Conservation (phyloP, 2,113 vertebrate species). For the Upupa epops region DNA sequence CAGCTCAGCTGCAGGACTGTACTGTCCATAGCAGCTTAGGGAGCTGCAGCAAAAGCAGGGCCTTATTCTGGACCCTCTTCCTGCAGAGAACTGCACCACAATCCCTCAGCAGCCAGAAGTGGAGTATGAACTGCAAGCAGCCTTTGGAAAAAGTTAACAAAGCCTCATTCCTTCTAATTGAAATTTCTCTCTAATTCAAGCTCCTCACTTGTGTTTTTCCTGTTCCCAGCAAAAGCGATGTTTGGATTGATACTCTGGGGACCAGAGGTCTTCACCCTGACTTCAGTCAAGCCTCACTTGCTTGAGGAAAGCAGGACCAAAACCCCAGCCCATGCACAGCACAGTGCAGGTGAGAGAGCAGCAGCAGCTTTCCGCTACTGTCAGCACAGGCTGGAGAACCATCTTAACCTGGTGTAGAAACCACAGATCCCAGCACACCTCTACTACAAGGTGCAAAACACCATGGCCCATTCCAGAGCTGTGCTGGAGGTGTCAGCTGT, state of each 20-base stretch:
- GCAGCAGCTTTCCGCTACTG: not conserved
- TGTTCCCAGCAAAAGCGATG: not conserved
- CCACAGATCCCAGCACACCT: not conserved
- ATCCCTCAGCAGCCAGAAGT: not conserved
- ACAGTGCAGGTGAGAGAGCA: rapidly evolving
- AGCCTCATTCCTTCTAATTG: not conserved
- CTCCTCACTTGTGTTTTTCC: not conserved
- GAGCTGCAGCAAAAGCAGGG: rapidly evolving
- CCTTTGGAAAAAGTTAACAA: not conserved
- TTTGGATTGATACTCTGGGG: not conserved
- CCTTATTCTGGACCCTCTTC: not conserved
- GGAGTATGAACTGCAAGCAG: not conserved
- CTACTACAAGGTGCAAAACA: not conserved
- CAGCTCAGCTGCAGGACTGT: not conserved
- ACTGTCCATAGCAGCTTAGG: not conserved
- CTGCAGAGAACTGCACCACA: not conserved
- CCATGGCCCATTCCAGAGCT: not conserved
- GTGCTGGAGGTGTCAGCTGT: rapidly evolving
- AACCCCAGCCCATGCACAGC: rapidly evolving
- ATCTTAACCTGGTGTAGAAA: not conserved
- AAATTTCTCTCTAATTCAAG: not conserved
- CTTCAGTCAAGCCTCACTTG: not conserved
- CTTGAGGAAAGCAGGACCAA: rapidly evolving
- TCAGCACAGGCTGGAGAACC: not conserved
- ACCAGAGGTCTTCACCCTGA: not conserved